phyloP scores from a whole-genome alignment of 2,888 invertebrate species.

The Laothoe populi region DNA sequence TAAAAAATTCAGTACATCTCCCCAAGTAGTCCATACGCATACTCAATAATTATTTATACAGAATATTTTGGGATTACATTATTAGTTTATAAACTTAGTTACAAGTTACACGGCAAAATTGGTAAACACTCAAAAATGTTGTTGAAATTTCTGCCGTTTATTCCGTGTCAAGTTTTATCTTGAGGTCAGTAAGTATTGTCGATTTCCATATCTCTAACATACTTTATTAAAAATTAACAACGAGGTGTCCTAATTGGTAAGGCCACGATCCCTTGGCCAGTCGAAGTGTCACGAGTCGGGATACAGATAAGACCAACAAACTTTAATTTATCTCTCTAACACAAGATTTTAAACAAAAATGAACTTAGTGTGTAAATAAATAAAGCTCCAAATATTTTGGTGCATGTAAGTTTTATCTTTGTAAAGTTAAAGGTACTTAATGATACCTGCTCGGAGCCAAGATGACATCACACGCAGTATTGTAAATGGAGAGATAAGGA shows the following conservation, averaged over 20 bases:
- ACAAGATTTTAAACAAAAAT: conserved; percentile 30
- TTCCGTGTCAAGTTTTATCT: conserved; percentile 10
- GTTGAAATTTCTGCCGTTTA: background rate
- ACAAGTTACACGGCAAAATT: background rate
- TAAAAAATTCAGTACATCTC: too few species aligned
- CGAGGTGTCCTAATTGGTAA: conserved; percentile 49
- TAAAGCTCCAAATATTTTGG: background rate
- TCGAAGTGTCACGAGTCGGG: conserved; percentile 65
- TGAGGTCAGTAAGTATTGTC: conserved; percentile 21
- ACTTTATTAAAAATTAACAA: conserved; percentile 23
- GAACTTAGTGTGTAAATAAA: conserved; percentile 29
- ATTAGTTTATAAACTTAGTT: background rate
- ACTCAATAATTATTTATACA: too few species aligned
- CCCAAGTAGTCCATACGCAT: too few species aligned
- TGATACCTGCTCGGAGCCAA: conserved; percentile 63
- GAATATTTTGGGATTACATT: background rate
- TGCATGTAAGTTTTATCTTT: conserved; percentile 33
- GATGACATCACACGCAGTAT: conserved; percentile 69
- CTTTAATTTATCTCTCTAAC: conserved; percentile 26
- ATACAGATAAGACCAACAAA: conserved; percentile 60
- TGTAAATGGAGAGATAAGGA: conserved; percentile 67
- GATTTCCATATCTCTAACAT: conserved; percentile 21
- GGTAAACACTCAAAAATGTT: conserved; percentile 1
- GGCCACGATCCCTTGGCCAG: conserved; percentile 52
- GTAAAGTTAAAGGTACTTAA: conserved; percentile 63